These are phyloP conservation scores for Clarias gariepinus DNA, from an alignment of 2,113 vertebrate genomes.

Conservation along the genomic window DNA sequence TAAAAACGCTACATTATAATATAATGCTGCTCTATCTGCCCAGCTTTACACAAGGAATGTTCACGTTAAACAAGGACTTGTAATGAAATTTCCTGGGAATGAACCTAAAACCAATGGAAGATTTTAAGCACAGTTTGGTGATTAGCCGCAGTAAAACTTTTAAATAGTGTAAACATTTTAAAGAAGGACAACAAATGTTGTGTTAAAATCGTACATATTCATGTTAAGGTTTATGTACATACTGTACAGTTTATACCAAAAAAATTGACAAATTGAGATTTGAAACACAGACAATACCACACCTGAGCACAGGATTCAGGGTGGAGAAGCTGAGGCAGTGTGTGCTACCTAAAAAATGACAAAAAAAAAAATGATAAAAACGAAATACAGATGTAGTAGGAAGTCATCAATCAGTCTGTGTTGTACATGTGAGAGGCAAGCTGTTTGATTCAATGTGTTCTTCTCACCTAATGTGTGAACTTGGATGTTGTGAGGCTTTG, in stretches of 20 bases:
- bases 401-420: slow-evolving; percentile 50
- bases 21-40: too few relatives aligned
- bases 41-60: too few relatives aligned
- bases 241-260: too few relatives aligned
- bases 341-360: slow-evolving; percentile 49
- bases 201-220: not conserved
- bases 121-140: too few relatives aligned
- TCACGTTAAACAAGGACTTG: not conserved
- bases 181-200: not conserved
- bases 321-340: slow-evolving; percentile 39
- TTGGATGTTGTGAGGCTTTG: not conserved
- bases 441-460: not conserved
- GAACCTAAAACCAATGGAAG: too few relatives aligned
- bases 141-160: too few relatives aligned
- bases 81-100: too few relatives aligned
- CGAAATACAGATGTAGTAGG: slow-evolving; percentile 65
- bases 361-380: slow-evolving; percentile 52
- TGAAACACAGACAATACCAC: slow-evolving; percentile 59
- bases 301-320: slow-evolving; percentile 22
- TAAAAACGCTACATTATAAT: too few relatives aligned
- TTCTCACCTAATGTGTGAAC: slow-evolving; percentile 3
- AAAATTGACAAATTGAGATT: slow-evolving; percentile 59
- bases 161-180: not conserved
- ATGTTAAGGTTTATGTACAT: not conserved
- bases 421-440: slow-evolving; percentile 6